Percentiles rank a stretch among this genome's conserved stretches.
These are phyloP conservation scores for Labia minor DNA, from an alignment of 2,888 invertebrate genomes.

Conservation along the genomic window DNA sequence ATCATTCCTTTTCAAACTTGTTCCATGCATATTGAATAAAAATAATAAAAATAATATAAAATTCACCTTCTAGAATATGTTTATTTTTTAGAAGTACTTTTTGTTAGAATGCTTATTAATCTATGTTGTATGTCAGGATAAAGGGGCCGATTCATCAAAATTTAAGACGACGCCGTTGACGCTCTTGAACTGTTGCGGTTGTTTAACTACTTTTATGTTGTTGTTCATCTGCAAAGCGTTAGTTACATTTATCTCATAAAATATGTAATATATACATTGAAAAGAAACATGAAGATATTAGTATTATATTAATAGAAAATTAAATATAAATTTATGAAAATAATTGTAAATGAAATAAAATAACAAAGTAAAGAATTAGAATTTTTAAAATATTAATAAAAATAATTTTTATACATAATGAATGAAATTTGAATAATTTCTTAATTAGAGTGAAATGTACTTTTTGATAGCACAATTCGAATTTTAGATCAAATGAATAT, in stretches of 20 bases:
- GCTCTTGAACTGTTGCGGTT: not conserved
- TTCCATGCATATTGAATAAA: not conserved
- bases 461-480: no score
- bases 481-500: no score
- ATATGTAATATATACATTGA: not conserved
- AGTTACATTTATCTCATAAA: not conserved
- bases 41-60: not conserved
- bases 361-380: not conserved
- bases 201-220: not conserved
- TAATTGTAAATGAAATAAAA: not conserved
- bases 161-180: not conserved
- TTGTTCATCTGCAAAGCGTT: slow-evolving; percentile 13
- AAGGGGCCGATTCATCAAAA: not conserved
- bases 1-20: no score
- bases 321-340: not conserved
- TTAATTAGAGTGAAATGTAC: no score
- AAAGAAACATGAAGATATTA: not conserved
- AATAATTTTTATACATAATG: no score
- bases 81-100: not conserved
- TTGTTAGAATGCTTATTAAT: not conserved
- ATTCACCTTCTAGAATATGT: not conserved
- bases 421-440: no score
- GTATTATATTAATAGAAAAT: not conserved
- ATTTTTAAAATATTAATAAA: no score
- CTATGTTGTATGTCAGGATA: not conserved